Evolutionary conservation across 1,140 invertebrate genomes (phyloP).

Genomic region (Monomorium pharaonis): DNA sequence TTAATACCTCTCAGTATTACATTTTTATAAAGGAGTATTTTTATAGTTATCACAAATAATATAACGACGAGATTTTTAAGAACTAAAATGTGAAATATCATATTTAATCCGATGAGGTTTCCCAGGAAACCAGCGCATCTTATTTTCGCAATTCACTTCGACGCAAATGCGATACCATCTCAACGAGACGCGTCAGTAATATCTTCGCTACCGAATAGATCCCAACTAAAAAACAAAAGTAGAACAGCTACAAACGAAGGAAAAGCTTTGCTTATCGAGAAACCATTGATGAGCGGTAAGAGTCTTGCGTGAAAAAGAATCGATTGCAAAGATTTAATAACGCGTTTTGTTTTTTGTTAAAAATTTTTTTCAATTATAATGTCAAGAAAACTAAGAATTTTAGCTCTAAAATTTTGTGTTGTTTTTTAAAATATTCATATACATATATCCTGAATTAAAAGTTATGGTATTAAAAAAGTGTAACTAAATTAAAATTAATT

Average conservation of each 20-base stretch:
- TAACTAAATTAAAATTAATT: background rate
- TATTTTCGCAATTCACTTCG: background rate
- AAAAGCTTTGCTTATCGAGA: constrained; percentile 23
- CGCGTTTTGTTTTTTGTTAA: background rate
- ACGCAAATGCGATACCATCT: constrained; percentile 20
- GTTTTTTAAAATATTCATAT: background rate
- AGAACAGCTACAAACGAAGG: background rate
- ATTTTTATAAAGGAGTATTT: no score
- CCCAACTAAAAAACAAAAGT: constrained; percentile 10
- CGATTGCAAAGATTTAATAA: constrained; percentile 9
- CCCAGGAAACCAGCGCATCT: background rate
- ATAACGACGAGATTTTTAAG: background rate
- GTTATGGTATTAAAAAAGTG: background rate
- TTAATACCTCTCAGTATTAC: no score
- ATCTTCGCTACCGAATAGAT: constrained; percentile 6
- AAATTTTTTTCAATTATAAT: background rate
- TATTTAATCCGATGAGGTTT: background rate
- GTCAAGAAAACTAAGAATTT: background rate
- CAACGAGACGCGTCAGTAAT: background rate
- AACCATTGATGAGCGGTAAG: constrained; percentile 8
- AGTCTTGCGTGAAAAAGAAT: constrained; percentile 32
- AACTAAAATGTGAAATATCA: background rate
- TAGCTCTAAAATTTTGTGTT: background rate
- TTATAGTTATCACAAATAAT: background rate
- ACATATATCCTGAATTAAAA: background rate